These are phyloP conservation scores for Peromyscus attwateri DNA, from an alignment of 2,797 vertebrate species.

Conservation along the genomic window DNA sequence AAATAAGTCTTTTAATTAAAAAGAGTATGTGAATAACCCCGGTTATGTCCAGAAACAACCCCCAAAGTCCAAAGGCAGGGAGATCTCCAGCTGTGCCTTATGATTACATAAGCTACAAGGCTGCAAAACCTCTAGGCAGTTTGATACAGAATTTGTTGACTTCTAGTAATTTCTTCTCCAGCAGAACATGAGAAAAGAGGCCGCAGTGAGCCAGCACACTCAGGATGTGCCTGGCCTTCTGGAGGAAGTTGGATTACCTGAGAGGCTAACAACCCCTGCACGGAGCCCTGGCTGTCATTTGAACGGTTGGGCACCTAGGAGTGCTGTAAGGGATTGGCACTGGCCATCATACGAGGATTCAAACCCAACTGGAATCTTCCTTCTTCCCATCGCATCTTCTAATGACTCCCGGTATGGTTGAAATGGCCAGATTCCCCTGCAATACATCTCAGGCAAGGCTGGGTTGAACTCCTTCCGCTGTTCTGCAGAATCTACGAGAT, in stretches of 20 bases:
- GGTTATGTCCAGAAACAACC: neutral
- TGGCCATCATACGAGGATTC: accelerated
- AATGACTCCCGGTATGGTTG: slow-evolving; percentile 88
- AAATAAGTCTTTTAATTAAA: slow-evolving; percentile 75
- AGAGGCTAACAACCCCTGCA: neutral
- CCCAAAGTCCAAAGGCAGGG: accelerated
- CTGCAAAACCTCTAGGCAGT: neutral
- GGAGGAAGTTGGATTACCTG: accelerated
- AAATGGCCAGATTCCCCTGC: slow-evolving; percentile 94
- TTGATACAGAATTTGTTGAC: neutral
- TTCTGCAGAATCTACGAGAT: slow-evolving; percentile 84
- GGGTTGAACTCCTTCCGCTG: slow-evolving; percentile 79
- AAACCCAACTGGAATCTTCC: neutral
- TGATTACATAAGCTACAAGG: accelerated
- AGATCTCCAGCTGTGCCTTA: neutral
- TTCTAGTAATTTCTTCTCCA: neutral
- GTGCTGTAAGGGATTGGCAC: neutral
- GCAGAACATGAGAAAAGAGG: neutral
- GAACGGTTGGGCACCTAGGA: neutral
- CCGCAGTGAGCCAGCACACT: accelerated
- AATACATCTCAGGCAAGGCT: slow-evolving; percentile 90
- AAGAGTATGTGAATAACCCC: neutral
- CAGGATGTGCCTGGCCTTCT: neutral
- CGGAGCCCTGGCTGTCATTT: neutral
- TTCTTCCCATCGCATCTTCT: slow-evolving; percentile 27